These are phyloP conservation scores for Thinocorus orbignyianus DNA, from an alignment of 2,113 vertebrate species.

Conservation along the genomic window DNA sequence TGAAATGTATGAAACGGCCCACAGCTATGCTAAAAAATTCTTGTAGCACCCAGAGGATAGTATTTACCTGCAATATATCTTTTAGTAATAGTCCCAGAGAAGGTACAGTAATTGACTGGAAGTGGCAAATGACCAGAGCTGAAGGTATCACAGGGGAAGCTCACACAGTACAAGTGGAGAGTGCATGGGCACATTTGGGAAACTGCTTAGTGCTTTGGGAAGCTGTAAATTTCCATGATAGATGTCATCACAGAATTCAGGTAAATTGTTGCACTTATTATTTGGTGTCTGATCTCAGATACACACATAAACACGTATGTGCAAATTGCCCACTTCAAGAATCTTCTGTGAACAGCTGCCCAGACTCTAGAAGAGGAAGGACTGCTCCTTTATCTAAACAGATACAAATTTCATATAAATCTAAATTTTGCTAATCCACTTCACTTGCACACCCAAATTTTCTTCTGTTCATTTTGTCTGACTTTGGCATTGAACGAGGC, in stretches of 20 bases:
- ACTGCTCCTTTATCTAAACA: neutral
- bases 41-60: neutral
- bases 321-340: neutral
- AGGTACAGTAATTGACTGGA: neutral
- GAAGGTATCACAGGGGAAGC: neutral
- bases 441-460: neutral
- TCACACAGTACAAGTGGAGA: fast-evolving
- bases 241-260: neutral
- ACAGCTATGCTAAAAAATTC: neutral
- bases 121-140: neutral
- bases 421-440: neutral
- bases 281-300: neutral
- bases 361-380: neutral
- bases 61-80: neutral
- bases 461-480: neutral
- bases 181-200: fast-evolving
- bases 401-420: neutral
- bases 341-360: neutral
- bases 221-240: neutral
- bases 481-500: neutral
- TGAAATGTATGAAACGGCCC: neutral
- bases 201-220: neutral
- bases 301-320: fast-evolving
- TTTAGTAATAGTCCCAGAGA: neutral
- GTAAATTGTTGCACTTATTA: too few species aligned